Evolutionary conservation across 2,113 vertebrate genomes (phyloP), one percentile per base, ranked within the genome.

Genomic region (Ranitomeya variabilis): DNA sequence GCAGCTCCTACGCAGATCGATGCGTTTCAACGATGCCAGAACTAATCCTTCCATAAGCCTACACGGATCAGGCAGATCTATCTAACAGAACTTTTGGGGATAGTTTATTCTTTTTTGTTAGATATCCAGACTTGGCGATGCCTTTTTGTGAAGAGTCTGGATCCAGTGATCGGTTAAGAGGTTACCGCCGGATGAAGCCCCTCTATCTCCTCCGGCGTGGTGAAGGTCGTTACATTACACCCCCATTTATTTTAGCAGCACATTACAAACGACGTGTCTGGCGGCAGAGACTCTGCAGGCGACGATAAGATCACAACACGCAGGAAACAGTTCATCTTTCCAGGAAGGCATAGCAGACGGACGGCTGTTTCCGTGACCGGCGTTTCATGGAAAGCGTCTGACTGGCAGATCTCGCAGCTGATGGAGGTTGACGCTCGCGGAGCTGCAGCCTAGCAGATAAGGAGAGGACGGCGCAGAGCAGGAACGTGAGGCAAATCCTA

Each of bases 241-340:
- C 31, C 7, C 52, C 69, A 83, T 88, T 83, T 26, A 57, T 88
- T 62, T 62, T 10, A 11, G 80, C 55, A 51, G 37, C 55, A 54
- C n/a, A 66, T 83, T 62, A 88, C 62, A 88, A 88, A 88, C 74
- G 80, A 88, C 21, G 54, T 76, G 87, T 88, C 79, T 88, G 21
- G 37, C 69, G 45, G 86, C 15, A 14, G 67, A 37, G 71, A 18
- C 45, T 14, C 76, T 54, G 59, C 11, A 21, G 23, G 55, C 60
- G 13, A 19, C 23, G 87, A 88, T 88, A 88, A 52, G n/a, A 88
- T 88, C 87, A 19, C 80, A 19, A 13, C 81, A 51, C 14, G 3
- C 51, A 16, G 37, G 79, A 14, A 57, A 69, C 67, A 3, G 55
- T 83, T 64, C 59, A 76, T 76, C 69, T 88, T 64, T 76, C 69